Base-by-base conservation (phyloP, 2,113 vertebrate genomes). In the Pelecanus crispus region DNA sequence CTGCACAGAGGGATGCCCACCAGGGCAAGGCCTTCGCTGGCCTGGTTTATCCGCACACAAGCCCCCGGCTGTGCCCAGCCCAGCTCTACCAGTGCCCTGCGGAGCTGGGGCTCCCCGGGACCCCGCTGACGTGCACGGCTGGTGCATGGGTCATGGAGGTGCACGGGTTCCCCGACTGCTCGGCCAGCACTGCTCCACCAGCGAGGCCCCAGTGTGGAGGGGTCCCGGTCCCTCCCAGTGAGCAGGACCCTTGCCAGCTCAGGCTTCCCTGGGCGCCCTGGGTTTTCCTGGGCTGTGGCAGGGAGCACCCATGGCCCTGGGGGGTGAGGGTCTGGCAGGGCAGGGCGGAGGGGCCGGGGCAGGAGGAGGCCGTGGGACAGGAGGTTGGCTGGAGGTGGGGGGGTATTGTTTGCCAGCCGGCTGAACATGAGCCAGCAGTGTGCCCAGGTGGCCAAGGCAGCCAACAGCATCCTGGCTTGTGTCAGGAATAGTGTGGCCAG, bases 71-170 rank as follows among this genome's bases (percentile, higher is more conserved):
- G 40, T 47, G 19, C 67, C 77, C 15, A 65, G 62, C 50, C 31
- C 67, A 4, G 28, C 21, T 20, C 50, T 3, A 7, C 6, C n/a
- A 1, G 44, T 5, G 47, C 17, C 52, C 34, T 7, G 82, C 2
- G 0, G 45, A 59, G 28, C 67, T 45, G 24, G 44, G 38, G 17
- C 29, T 29, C 8, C 10, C 10, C 73, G 7, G 45, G 19, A 32
- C 6, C 17, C 31, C 3, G 1, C 56, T 13, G 55, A 5, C 13
- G 1, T 2, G 44, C 75, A 36, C 4, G 4, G 44, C 55, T 2
- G 38, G 36, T n/a, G 34, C 14, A 44, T 22, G 13, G 63, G 19
- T 2, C 28, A 14, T 1, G 11, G 56, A 42, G 17, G 3, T 34
- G 36, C 32, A 0, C 0, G 22, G 3, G 3, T 24, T 10, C 26